Conservation (phyloP, 2,888 invertebrate genomes). For the Ethmia dodecea region DNA sequence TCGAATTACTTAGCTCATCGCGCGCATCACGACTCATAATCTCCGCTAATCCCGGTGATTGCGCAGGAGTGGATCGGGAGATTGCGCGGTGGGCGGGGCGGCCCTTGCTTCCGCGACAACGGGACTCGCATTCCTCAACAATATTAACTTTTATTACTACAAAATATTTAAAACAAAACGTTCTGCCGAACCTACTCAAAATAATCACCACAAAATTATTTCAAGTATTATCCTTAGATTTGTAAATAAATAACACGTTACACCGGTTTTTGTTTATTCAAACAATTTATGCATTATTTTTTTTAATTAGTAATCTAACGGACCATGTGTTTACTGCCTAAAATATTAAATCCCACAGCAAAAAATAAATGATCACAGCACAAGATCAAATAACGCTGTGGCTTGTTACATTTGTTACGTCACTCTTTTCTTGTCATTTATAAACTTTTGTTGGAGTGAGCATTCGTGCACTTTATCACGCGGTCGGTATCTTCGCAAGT, state of each 20-base stretch:
- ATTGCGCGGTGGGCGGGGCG: conserved; percentile 31
- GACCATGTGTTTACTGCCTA: too few species aligned
- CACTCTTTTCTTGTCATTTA: conserved; percentile 20
- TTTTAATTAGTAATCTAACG: too few species aligned
- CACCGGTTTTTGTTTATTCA: too few species aligned
- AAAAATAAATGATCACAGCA: too few species aligned
- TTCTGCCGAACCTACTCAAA: too few species aligned
- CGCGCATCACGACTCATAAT: conserved; percentile 31
- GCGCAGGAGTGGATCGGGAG: conserved; percentile 37
- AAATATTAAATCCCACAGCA: too few species aligned
- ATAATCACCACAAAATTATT: too few species aligned
- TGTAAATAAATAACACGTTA: too few species aligned
- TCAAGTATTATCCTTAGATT: too few species aligned
- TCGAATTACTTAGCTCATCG: conserved; percentile 43
- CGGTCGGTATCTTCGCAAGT: conserved; percentile 26
- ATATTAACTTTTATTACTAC: not conserved
- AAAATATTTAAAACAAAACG: not conserved
- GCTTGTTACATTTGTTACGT: too few species aligned
- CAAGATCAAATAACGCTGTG: too few species aligned
- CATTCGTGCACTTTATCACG: conserved; percentile 35
- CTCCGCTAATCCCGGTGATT: conserved; percentile 41
- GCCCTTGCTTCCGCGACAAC: conserved; percentile 39
- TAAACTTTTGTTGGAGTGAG: conserved; percentile 28
- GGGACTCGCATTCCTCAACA: conserved; percentile 43
- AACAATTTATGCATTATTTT: too few species aligned